These are phyloP conservation scores for Caenorhabditis sp. DNA, from an alignment of 2,888 invertebrate genomes.

Conservation along the genomic window DNA sequence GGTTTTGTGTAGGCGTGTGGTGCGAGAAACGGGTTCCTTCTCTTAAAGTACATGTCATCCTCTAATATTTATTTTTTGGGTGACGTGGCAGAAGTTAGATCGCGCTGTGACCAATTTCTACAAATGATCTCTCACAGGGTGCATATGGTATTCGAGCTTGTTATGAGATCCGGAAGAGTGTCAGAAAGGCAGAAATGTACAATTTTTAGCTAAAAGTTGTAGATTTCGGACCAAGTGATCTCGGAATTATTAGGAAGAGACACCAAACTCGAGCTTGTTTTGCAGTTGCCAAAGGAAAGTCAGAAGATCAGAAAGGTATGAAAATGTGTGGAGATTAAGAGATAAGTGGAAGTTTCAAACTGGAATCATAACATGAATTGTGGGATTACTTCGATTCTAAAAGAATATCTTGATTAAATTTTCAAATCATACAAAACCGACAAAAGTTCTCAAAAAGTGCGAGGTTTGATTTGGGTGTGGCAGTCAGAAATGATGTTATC, in stretches of 20 bases:
- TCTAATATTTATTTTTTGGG: slow-evolving; percentile 47
- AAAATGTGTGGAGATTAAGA: background rate
- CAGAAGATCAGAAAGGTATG: background rate
- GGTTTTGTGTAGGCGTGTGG: slow-evolving; percentile 36
- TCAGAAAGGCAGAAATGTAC: too few relatives aligned
- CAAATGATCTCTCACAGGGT: background rate
- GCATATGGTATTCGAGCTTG: too few relatives aligned
- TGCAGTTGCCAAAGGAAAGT: background rate
- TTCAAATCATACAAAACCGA: too few relatives aligned
- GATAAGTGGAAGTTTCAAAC: background rate
- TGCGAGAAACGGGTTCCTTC: slow-evolving; percentile 27
- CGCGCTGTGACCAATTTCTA: slow-evolving; percentile 15
- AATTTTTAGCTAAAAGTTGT: background rate
- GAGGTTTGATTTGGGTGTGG: too few relatives aligned
- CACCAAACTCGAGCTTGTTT: background rate
- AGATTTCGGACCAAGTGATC: background rate
- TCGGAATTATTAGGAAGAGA: background rate
- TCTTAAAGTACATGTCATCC: slow-evolving; percentile 43
- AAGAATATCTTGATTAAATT: too few relatives aligned
- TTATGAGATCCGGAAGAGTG: too few relatives aligned
- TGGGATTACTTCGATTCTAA: too few relatives aligned
- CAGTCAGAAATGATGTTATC: too few relatives aligned
- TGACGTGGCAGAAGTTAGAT: slow-evolving; percentile 38
- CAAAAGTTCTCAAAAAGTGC: too few relatives aligned
- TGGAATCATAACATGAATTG: too few relatives aligned